phyloP scores from a whole-genome alignment of 2,113 vertebrate genomes.

The Apodemus sylvaticus region DNA sequence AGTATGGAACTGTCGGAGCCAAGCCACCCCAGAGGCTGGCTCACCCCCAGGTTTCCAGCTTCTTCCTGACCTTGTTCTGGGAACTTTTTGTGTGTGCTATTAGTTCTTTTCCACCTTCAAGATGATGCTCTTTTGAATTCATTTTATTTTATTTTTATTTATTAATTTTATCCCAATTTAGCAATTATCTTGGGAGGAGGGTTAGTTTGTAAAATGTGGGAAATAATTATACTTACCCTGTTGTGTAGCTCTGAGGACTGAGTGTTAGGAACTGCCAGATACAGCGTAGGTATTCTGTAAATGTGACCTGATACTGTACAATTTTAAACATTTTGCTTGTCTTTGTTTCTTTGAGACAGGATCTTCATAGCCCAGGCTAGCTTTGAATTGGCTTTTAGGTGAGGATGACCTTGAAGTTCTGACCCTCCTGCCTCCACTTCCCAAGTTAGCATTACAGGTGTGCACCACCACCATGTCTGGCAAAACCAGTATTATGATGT shows the following conservation, averaged over 20 bases:
- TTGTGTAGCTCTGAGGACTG: not conserved
- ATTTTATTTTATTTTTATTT: too few relatives aligned
- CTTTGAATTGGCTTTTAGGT: not conserved
- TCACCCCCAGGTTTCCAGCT: not conserved
- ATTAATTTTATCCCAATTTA: not conserved
- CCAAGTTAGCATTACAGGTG: not conserved
- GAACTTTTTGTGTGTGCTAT: not conserved
- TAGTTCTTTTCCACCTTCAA: not conserved
- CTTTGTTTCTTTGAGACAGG: not conserved
- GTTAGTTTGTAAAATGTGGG: not conserved
- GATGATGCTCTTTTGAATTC: not conserved
- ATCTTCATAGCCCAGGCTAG: not conserved
- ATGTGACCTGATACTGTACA: not conserved
- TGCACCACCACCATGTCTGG: not conserved
- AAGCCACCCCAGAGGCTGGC: not conserved
- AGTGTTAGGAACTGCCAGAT: not conserved
- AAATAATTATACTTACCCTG: not conserved
- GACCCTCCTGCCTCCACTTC: not conserved
- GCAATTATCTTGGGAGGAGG: not conserved
- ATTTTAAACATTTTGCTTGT: not conserved
- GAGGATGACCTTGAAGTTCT: not conserved
- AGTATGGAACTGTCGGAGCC: not conserved
- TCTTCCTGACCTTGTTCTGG: not conserved
- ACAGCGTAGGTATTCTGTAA: not conserved
- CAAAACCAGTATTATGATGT: not conserved